Evolutionary conservation across 1,140 invertebrate genomes (phyloP), one percentile per base, ranked within the genome.

Genomic region (Druon quercuslanigerum): DNA sequence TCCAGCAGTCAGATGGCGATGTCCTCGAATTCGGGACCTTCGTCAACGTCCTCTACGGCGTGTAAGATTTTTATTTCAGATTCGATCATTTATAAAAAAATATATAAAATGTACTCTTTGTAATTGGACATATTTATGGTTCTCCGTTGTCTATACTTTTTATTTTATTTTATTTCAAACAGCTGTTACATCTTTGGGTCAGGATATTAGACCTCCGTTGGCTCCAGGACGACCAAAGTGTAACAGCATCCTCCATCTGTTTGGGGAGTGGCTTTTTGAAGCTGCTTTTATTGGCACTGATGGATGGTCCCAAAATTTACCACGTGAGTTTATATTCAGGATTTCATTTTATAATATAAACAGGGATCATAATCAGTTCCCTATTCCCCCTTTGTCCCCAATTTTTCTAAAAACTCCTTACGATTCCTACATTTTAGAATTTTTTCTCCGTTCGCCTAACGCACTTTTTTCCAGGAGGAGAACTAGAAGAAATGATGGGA

Each of bases 251-350:
- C 93, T 99, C 46, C 97, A 99, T 92, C 91, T 99, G 74, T 99
- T 99, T 92, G 98, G 98, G 14, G 95, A 97, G 87, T 99, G 98
- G 98, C 92, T 99, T 50, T 99, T 99, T 90, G 98, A 99, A 90
- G 97, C 98, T 40, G 96, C 97, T 25, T 94, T 98, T 84, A 96
- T 98, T 79, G 97, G 96, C 60, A 95, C 94, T 56, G 93, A 95
- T 75, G 92, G 92, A 71, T 93, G 93, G 91, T 89, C 92, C 0
- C 92, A 93, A 83, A 92, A 90, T 82, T 90, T 92, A 77, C 92
- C 92, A 79, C 92, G 92, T 93, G 83, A 88, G 86, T 83, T 76
- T 82, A 73, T 70, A 54, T 74, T 12, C 33, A 25, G 54, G 17
- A 83, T 85, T 56, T 79, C 79, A 60, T 80, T 72, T 52, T 87